phyloP scores from a whole-genome alignment of 92 coral and sea anemone genomes.

The Heteractis magnifica region DNA sequence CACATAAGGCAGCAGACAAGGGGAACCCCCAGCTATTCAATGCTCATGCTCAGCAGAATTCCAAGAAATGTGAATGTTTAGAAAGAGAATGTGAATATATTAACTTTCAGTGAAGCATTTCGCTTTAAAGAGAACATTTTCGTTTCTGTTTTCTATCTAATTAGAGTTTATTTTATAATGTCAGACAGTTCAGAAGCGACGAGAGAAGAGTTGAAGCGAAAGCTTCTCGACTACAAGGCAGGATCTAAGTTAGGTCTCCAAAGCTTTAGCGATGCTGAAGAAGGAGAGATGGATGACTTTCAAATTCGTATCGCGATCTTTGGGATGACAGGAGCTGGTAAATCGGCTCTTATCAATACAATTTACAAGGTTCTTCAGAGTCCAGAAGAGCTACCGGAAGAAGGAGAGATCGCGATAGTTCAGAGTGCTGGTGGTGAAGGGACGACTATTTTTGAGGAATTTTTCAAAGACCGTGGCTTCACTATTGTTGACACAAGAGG shows the following conservation, averaged over 20 bases:
- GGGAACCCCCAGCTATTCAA: neutral
- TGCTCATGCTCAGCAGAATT: neutral
- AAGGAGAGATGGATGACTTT: slow-evolving; percentile 67
- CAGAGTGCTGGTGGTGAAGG: slow-evolving; percentile 82
- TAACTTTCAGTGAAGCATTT: neutral
- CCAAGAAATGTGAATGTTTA: neutral
- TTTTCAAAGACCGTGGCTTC: slow-evolving; percentile 41
- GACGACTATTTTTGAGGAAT: slow-evolving; percentile 59
- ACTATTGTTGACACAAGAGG: slow-evolving; percentile 73
- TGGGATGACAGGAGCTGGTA: slow-evolving; percentile 78
- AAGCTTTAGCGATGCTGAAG: slow-evolving; percentile 54
- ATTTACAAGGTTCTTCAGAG: slow-evolving; percentile 55
- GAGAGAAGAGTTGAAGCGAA: slow-evolving; percentile 38
- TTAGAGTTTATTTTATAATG: neutral
- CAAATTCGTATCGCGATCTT: slow-evolving; percentile 62
- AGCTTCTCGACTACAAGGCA: slow-evolving; percentile 60
- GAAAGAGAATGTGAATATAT: neutral
- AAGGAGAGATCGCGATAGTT: slow-evolving; percentile 55
- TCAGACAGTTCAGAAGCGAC: neutral
- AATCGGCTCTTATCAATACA: slow-evolving; percentile 70
- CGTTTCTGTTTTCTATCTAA: neutral
- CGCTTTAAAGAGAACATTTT: neutral
- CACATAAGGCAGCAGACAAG: neutral
- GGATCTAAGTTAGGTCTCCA: slow-evolving; percentile 51
- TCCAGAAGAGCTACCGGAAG: slow-evolving; percentile 8